Evolutionary conservation across 2,113 vertebrate genomes (phyloP).

Genomic region (Anseranas semipalmata): DNA sequence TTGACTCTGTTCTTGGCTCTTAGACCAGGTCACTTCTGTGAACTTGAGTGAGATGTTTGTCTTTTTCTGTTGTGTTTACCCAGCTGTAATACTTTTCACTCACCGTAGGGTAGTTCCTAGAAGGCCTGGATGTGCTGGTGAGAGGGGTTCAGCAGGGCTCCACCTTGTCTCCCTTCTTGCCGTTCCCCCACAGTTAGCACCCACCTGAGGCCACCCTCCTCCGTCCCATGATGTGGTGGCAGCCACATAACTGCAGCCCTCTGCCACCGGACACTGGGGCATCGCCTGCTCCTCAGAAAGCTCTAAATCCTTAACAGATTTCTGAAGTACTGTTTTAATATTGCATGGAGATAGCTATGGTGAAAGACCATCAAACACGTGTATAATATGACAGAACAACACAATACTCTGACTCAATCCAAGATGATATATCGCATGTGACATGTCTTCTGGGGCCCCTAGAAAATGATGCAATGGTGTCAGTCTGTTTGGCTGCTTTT

Average conservation of each 20-base stretch:
- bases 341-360: not conserved
- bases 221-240: accelerated
- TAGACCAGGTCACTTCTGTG: not conserved
- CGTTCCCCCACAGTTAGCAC: not conserved
- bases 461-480: not conserved
- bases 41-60: not conserved
- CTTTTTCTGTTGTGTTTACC: not conserved
- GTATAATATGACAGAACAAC: not conserved
- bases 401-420: not conserved
- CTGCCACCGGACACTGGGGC: accelerated
- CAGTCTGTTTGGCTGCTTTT: not conserved
- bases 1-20: not conserved
- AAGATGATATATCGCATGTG: not conserved
- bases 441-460: not conserved
- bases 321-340: accelerated
- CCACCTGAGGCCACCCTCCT: not conserved
- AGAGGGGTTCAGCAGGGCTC: not conserved
- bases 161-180: not conserved
- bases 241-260: not conserved
- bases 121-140: not conserved
- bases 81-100: not conserved
- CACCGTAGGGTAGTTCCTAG: not conserved
- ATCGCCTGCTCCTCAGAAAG: not conserved
- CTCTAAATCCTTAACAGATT: not conserved
- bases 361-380: not conserved